Percentiles rank a stretch among this genome's conserved stretches.
These are phyloP conservation scores for Myiotriccus ornatus DNA, from an alignment of 2,797 vertebrate species.

Conservation along the genomic window DNA sequence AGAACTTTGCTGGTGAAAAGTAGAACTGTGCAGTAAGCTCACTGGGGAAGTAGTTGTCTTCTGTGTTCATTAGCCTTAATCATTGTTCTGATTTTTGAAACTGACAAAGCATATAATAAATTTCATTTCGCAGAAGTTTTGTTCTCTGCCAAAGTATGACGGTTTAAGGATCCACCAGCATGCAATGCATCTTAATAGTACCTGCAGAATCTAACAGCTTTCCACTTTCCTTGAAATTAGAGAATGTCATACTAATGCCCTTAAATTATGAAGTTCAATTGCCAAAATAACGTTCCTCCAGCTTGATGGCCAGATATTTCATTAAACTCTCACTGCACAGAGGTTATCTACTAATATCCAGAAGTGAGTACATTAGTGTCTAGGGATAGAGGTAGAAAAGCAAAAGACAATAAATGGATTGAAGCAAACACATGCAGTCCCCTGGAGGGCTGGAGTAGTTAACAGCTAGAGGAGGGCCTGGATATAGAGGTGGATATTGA, in stretches of 20 bases:
- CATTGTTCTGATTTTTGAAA: background rate
- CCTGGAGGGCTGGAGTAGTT: conserved; percentile 29
- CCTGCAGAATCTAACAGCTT: background rate
- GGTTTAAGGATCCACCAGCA: background rate
- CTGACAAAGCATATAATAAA: background rate
- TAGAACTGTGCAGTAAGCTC: background rate
- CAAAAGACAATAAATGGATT: conserved; percentile 49
- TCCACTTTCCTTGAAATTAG: conserved; percentile 3
- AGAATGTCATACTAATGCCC: background rate
- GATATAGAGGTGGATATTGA: conserved; percentile 29
- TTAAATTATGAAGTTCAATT: conserved; percentile 33
- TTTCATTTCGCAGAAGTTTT: conserved; percentile 19
- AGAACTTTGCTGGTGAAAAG: background rate
- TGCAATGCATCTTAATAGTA: background rate
- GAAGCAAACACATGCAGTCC: conserved; percentile 39
- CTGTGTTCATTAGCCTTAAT: background rate
- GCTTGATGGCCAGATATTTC: conserved; percentile 44
- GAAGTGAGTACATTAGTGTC: conserved; percentile 36
- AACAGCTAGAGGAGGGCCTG: conserved; percentile 25
- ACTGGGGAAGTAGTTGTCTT: background rate
- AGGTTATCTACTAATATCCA: conserved; percentile 47
- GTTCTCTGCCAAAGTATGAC: background rate
- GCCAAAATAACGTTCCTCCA: conserved; percentile 32
- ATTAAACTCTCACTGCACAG: conserved; percentile 37
- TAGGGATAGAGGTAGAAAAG: conserved; percentile 41